Percentiles rank a stretch among this genome's conserved stretches.
Evolutionary conservation across 2,797 vertebrate species (phyloP).

Genomic region (Neosilurus hyrtlii): DNA sequence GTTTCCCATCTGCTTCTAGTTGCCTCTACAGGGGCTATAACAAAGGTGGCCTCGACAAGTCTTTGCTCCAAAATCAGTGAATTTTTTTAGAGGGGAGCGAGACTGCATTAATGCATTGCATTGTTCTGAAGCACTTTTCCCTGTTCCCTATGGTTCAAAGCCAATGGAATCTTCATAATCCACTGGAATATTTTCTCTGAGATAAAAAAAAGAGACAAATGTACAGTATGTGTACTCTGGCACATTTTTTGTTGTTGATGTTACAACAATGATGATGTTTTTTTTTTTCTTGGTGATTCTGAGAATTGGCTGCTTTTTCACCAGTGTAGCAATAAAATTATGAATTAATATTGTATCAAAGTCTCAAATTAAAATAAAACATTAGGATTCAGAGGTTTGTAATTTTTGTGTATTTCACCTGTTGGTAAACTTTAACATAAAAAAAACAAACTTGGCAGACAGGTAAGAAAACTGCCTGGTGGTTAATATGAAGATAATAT

Average conservation of each 20-base stretch:
- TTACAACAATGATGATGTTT: not conserved
- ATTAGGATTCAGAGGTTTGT: too few species aligned
- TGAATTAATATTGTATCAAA: not conserved
- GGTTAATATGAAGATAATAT: not conserved
- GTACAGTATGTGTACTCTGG: not conserved
- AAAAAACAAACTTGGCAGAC: not conserved
- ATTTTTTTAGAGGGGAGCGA: conserved; percentile 2
- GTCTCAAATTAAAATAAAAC: not conserved
- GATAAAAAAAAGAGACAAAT: not conserved
- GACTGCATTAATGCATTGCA: not conserved
- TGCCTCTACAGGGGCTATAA: conserved; percentile 29
- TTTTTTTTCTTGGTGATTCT: not conserved
- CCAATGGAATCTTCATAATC: conserved; percentile 11
- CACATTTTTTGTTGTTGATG: not conserved
- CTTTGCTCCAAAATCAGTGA: conserved; percentile 20
- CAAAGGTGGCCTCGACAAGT: conserved; percentile 25
- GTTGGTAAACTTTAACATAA: not conserved
- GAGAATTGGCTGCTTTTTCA: not conserved
- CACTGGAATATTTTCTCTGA: not conserved
- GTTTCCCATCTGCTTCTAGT: conserved; percentile 53
- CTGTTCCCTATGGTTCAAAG: not conserved
- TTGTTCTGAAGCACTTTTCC: conserved; percentile 22
- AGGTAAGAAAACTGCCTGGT: not conserved
- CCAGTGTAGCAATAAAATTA: not conserved
- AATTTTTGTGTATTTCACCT: not conserved